A percentile compares a stretch with the other conserved stretches of the same genome.
phyloP scores from a whole-genome alignment of 2,113 vertebrate species.

The Phalacrocorax brasilianus region DNA sequence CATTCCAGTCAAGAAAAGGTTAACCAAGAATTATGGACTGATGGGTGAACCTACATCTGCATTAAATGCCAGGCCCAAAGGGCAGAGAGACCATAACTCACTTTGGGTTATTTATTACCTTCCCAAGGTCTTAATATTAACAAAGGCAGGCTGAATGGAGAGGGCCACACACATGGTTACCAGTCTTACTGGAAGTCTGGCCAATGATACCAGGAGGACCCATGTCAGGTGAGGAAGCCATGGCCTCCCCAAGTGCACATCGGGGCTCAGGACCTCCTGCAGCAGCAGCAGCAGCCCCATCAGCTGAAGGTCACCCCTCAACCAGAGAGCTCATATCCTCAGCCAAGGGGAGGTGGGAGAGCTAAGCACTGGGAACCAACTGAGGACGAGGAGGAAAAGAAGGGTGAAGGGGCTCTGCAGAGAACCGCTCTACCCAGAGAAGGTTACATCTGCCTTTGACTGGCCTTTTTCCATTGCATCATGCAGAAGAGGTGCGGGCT shows the following conservation, averaged over 20 bases:
- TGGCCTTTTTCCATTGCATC: neutral
- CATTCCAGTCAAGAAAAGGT: neutral
- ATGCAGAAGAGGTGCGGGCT: neutral
- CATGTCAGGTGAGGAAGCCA: neutral
- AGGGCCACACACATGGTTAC: neutral
- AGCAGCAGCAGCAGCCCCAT: neutral
- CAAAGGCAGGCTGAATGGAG: neutral
- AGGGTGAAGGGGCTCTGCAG: neutral
- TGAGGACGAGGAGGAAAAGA: neutral
- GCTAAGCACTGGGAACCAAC: fast-evolving
- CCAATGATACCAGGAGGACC: neutral
- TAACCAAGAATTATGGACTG: neutral
- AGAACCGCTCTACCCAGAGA: fast-evolving
- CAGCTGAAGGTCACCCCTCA: neutral
- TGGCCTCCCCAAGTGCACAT: fast-evolving
- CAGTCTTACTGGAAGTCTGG: neutral
- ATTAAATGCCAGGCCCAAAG: neutral
- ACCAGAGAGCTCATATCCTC: neutral
- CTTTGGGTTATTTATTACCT: neutral
- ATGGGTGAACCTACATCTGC: neutral
- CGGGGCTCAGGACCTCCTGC: neutral
- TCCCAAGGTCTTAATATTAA: neutral
- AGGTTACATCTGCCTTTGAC: neutral
- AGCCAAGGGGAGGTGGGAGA: fast-evolving
- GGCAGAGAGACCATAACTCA: neutral